Evolutionary conservation across 1,140 invertebrate species (phyloP), one percentile per base, ranked within the genome.

Genomic region (Bombus balteatus): DNA sequence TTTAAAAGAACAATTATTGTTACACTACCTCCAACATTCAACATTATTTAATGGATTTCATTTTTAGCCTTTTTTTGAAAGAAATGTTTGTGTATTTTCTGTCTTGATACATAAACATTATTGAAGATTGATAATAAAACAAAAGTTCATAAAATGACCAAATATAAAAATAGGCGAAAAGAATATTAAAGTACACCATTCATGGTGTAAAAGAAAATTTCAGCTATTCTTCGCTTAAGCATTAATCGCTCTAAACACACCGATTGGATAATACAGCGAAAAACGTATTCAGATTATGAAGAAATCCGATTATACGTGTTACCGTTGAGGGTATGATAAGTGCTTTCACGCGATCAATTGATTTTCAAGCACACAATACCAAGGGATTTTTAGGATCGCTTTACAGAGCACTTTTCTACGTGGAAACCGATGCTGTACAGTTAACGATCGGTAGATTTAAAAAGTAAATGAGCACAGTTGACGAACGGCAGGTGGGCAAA

Each of bases 391-490:
- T 39, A 41, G 71, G 25, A 15, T n/a, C 12, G 47, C 18, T 53
- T 68, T 39, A 39, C 18, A 34, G 9, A 39, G 8, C 15, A 18
- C 28, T 41, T 4, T 37, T 41, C 28, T 32, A 32, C 37, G 1
- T 18, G 68, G 9, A 62, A 73, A 74, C 39, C 34, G 79, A 72
- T 8, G 25, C 37, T 59, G 47, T 47, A 13, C 34, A 22, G 10
- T 28, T n/a, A 32, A 32, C 39, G 39, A 65, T 74, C 71, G 57
- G n/a, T 37, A 15, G 57, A 74, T 82, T 62, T 62, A 47, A 74
- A 82, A 43, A 62, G 39, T 82, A 82, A 74, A 82, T 65, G 70
- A 74, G 80, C 43, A 65, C 57, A 47, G 70, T 65, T 74, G 39
- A 57, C 43, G 25, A 81, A 73, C 80, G 22, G 5, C n/a, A 15